Base-by-base conservation (phyloP, 2,797 vertebrate genomes). In the Molossus alvarezi region DNA sequence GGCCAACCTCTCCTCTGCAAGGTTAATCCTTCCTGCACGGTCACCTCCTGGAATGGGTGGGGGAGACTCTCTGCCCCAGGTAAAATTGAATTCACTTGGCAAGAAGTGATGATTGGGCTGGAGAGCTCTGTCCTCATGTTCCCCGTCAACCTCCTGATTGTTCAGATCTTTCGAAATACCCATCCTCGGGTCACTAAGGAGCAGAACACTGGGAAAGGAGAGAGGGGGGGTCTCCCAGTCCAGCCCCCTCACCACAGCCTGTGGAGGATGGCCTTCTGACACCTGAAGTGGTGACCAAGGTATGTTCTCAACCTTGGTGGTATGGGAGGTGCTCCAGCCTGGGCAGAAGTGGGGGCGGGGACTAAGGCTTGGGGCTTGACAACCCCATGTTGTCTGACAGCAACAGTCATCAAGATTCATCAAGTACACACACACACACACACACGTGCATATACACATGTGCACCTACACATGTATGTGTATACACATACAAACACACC, bases 41-140 rank as follows among this genome's bases (percentile, higher is more conserved):
- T 69, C 77, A 27, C 53, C 57, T 85, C 58, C 71, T 48, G 9
- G 71, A 12, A 91, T 29, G 10, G 21, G 33, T 9, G 8, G 55
- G 51, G 2, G 51, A 71, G 45, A 48, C 18, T 17, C 69, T 88
- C 41, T 72, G 58, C 64, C 29, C 55, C 97, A 99, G 99, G 99
- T 96, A 98, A 99, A 92, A 99, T 99, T 0, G 99, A 99, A 97
- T 99, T 99, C 98, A 99, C 99, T 0, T 99, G 99, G 99, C 99
- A 99, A 85, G 99, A 99, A 96, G 99, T 99, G 90, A 99, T 99
- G 99, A 99, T 99, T 14, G 99, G 99, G 64, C 95, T 99, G 94
- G 99, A 99, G 97, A 99, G 99, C 98, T 99, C 99, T 20, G 97
- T 99, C 97, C 99, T 99, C 86, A 99, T 99, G 99, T 99, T 99